Evolutionary conservation across 1,140 invertebrate genomes (phyloP), one percentile per base, ranked within the genome.

Genomic region (Megalopta genalis): DNA sequence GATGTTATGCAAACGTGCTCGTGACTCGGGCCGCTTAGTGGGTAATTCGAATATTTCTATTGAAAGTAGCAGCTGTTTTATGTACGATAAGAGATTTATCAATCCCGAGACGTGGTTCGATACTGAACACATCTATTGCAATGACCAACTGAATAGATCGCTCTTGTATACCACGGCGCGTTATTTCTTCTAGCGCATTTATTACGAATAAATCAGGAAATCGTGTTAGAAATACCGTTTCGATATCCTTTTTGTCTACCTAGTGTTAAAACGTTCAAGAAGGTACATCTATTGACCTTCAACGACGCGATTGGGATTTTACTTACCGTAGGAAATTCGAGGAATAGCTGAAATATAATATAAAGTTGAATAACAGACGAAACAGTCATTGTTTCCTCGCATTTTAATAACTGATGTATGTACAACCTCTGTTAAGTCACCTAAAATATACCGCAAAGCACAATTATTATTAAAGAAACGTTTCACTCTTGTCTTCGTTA

Each of bases 101-200:
- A 39, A 27, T 46, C 42, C 52, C 27, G 52, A 69, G 32, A 14
- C 42, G 67, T 25, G 27, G 12, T 80, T 67, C 76, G 66, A 64
- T 71, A 63, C 57, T 80, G 52, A n/a, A 25, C 42, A 52, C 42
- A 25, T 75, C 54, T 83, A 80, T 68, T 42, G 60, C 84, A 78
- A 82, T 82, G 83, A 85, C 84, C 83, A 85, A 85, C 74, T 85
- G 57, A 66, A 82, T 81, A 85, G 83, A 85, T 85, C 52, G 74
- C 68, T 78, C 21, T 82, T 52, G 78, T 86, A 75, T 85, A 86
- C 64, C 54, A 81, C 39, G 32, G 77, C 25, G 46, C 54, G 65
- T 60, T 80, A 79, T 71, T 86, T 74, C 66, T 70, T 79, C 59
- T 70, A 67, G 54, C 76, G 82, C 70, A 78, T 86, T 85, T 86